These are phyloP conservation scores for Canis aureus DNA, from an alignment of 2,113 vertebrate species.

Conservation along the genomic window DNA sequence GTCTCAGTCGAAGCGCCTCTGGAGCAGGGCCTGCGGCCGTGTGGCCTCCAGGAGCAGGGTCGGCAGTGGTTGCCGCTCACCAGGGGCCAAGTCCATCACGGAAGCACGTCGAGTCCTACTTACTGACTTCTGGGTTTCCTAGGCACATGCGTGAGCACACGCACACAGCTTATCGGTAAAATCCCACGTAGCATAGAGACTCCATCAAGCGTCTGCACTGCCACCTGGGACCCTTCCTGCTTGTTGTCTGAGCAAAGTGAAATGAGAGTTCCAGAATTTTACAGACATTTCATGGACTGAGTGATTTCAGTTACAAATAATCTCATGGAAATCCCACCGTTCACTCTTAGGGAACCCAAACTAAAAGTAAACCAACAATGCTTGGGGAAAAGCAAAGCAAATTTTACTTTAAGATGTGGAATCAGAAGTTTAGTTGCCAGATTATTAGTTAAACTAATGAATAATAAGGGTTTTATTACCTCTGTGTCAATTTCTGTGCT, in stretches of 20 bases:
- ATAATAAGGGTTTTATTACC: too few relatives aligned
- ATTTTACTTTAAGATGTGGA: background rate
- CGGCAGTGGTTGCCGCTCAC: too few relatives aligned
- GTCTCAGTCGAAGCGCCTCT: background rate
- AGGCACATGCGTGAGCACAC: fast-evolving
- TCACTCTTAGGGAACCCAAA: background rate
- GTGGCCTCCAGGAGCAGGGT: background rate
- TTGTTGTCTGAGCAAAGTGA: background rate
- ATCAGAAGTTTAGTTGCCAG: background rate
- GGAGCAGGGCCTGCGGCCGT: fast-evolving
- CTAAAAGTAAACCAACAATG: background rate
- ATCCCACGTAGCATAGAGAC: background rate
- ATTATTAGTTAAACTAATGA: too few relatives aligned
- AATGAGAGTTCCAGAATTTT: background rate
- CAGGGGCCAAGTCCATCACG: fast-evolving
- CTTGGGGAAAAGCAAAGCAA: background rate
- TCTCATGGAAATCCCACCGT: background rate
- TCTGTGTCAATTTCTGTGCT: background rate
- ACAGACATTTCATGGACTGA: background rate
- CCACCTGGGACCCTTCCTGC: background rate
- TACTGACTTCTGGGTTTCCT: background rate
- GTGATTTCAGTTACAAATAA: background rate
- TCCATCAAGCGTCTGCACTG: background rate
- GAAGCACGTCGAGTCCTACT: too few relatives aligned
- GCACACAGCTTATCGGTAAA: background rate